Conservation (phyloP, 1,140 invertebrate species). For the Carposina sasakii region DNA sequence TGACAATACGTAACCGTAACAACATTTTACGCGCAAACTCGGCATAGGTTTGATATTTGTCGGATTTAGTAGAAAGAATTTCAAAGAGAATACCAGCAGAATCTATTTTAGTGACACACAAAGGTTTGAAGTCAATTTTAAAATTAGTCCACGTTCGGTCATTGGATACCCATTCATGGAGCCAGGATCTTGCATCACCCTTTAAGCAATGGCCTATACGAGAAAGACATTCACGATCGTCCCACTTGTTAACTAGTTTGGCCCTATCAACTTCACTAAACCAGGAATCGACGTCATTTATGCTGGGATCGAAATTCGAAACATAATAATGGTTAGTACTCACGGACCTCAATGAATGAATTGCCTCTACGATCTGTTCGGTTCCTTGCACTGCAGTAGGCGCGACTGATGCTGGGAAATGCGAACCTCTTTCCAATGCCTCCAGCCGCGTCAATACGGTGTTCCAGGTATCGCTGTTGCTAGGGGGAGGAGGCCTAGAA, state of each 20-base stretch:
- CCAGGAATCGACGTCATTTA: constrained; percentile 6
- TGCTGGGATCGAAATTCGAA: too few species aligned
- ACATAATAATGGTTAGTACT: too few species aligned
- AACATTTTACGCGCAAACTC: constrained; percentile 1
- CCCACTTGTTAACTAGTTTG: neutral
- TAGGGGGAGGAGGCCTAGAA: too few species aligned
- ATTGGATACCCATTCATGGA: constrained; percentile 3
- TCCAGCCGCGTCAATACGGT: too few species aligned
- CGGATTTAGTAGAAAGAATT: constrained; percentile 2
- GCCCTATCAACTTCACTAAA: constrained; percentile 7
- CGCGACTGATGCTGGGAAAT: too few species aligned
- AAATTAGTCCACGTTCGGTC: constrained; percentile 8
- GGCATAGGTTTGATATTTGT: constrained; percentile 5
- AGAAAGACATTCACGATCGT: constrained; percentile 4
- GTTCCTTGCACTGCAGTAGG: too few species aligned
- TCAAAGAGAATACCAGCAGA: constrained; percentile 5
- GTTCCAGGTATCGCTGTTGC: too few species aligned
- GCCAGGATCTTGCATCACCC: constrained; percentile 3
- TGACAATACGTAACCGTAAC: constrained; percentile 1
- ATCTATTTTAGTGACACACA: neutral
- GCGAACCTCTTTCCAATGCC: too few species aligned
- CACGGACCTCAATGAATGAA: too few species aligned
- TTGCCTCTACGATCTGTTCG: too few species aligned
- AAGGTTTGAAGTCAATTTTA: constrained; percentile 2
- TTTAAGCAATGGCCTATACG: neutral